These are phyloP conservation scores for Sweltsa coloradensis DNA, from an alignment of 1,140 invertebrate species.

Conservation along the genomic window DNA sequence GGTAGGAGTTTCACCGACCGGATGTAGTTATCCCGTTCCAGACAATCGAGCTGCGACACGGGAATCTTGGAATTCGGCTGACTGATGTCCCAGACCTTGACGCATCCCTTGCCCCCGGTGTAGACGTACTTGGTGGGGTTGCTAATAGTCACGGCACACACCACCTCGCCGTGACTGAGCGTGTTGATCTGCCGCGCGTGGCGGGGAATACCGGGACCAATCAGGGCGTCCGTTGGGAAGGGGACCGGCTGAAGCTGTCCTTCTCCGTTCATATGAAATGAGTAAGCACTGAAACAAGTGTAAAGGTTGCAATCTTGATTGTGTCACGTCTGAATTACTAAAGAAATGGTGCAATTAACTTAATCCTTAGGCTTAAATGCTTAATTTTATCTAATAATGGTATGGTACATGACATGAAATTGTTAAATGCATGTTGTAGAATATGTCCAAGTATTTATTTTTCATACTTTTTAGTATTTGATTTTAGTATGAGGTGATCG, in stretches of 20 bases:
- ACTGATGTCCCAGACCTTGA: slow-evolving; percentile 91
- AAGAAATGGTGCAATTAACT: no score
- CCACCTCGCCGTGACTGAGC: slow-evolving; percentile 85
- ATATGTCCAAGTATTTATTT: no score
- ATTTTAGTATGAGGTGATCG: no score
- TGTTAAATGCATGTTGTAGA: no score
- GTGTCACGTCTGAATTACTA: no score
- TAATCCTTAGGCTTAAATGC: no score
- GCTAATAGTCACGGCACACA: slow-evolving; percentile 79
- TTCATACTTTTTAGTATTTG: no score
- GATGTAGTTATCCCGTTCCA: slow-evolving; percentile 95
- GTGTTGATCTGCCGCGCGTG: slow-evolving; percentile 84
- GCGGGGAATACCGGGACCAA: slow-evolving; percentile 83
- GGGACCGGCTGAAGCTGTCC: slow-evolving; percentile 85
- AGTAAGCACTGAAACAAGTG: slow-evolving; percentile 63
- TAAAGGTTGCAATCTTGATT: no score
- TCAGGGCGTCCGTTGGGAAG: slow-evolving; percentile 89
- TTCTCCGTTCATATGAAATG: slow-evolving; percentile 82
- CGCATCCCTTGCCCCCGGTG: slow-evolving; percentile 97
- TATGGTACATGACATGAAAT: no score
- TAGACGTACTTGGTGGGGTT: slow-evolving; percentile 90
- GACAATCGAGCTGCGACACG: slow-evolving; percentile 84
- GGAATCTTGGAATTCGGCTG: slow-evolving; percentile 69
- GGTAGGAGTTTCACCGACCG: slow-evolving; percentile 91
- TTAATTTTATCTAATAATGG: no score